Evolutionary conservation across 2,113 vertebrate species (phyloP).

Genomic region (Hylia prasina): DNA sequence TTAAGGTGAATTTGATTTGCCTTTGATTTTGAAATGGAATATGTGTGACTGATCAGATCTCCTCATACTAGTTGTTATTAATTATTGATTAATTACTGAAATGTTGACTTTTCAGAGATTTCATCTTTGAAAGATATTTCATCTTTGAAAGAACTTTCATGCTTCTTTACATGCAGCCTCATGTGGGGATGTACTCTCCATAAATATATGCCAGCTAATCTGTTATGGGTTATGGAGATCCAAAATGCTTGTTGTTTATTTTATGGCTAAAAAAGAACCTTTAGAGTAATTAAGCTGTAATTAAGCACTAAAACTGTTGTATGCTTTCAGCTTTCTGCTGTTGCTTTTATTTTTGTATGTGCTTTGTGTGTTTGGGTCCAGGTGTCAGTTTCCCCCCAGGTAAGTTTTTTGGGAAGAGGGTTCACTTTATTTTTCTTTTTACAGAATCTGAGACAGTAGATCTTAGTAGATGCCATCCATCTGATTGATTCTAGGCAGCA

Average conservation of each 20-base stretch:
- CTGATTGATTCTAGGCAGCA: neutral
- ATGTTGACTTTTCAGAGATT: neutral
- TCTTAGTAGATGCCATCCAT: neutral
- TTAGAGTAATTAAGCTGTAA: neutral
- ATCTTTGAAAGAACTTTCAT: neutral
- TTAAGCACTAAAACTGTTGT: neutral
- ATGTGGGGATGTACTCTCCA: neutral
- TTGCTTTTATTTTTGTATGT: neutral
- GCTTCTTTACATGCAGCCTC: neutral
- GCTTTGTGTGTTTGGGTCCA: neutral
- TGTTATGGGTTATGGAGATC: neutral
- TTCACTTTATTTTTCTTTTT: neutral
- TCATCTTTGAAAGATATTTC: neutral
- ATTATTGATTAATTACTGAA: neutral
- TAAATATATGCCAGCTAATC: neutral
- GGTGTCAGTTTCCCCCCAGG: neutral
- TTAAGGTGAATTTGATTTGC: neutral
- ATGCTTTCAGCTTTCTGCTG: neutral
- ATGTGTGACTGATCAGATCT: neutral
- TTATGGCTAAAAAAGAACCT: neutral
- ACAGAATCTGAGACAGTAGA: neutral
- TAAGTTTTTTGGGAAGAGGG: neutral
- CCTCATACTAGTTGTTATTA: neutral
- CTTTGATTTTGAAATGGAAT: neutral
- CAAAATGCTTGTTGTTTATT: neutral